Evolutionary conservation across 2,888 invertebrate genomes (phyloP), one percentile per base, ranked within the genome.

Genomic region (Patella depressa): DNA sequence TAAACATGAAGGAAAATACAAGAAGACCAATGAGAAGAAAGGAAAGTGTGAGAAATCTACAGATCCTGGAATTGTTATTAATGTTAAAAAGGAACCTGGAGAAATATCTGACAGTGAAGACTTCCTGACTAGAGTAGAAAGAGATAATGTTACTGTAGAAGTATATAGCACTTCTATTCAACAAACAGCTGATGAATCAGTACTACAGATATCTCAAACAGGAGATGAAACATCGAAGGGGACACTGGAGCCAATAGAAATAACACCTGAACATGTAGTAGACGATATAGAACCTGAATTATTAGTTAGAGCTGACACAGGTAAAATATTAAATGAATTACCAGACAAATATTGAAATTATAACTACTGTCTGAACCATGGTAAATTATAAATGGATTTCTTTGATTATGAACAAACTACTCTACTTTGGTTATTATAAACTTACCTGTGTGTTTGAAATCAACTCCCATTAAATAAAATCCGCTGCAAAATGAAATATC

Each of bases 111-210:
- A 74, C 19, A 81, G 79, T 57, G 81, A 81, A 54, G 80, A 81
- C 3, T 74, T 78, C 12, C 65, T 78, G 7, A 72, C 73, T 29
- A 80, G 69, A 72, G 83, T 81, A 77, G 81, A 84, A 72, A 84
- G 81, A 75, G 45, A 45, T 45, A 4, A 45, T 83, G 84, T 84
- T 76, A 70, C 71, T 17, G 72, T 45, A 53, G 0, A 53, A 2
- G 12, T 70, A 14, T n/a, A 72, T 72, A 72, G 19, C 19, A 15
- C 9, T 53, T 59, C 12, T 24, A 71, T 71, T 71, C 17, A n/a
- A 24, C 14, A 29, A 17, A 29, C 34, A 71, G 45, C 45, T 45
- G 45, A 45, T 45, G 45, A 7, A 45, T 45, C 45, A 45, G 45
- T 45, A 45, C 45, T 45, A 45, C 45, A 45, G 45, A 45, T 45